Percentiles rank a stretch among this genome's conserved stretches.
Evolutionary conservation across 23 tunicate genomes (phyloP).

Genomic region (Pegea sp.): DNA sequence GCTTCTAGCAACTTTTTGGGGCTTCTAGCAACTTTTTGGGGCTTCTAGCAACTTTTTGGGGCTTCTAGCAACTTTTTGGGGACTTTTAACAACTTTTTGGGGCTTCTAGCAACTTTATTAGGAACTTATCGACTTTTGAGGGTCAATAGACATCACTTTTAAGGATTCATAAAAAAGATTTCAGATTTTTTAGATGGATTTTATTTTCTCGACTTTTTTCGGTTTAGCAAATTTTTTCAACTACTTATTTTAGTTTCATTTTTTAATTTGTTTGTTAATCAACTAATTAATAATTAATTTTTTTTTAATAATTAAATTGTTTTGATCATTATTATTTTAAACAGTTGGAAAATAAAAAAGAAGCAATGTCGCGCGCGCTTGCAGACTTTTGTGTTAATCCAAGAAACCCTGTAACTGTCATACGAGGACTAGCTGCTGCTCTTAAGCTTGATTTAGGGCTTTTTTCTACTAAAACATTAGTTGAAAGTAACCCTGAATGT

Average conservation of each 20-base stretch:
- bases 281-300: background rate
- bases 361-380: conserved; percentile 80
- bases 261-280: background rate
- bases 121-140: no score
- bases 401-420: conserved; percentile 85
- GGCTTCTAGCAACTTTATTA: no score
- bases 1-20: no score
- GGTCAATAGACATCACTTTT: no score
- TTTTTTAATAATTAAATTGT: background rate
- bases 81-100: no score
- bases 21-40: no score
- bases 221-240: background rate
- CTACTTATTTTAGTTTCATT: background rate
- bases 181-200: no score
- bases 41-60: no score
- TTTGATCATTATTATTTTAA: background rate
- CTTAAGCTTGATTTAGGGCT: conserved; percentile 73
- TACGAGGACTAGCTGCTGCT: conserved; percentile 78
- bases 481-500: conserved; percentile 75
- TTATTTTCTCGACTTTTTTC: no score
- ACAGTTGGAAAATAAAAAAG: conserved; percentile 70
- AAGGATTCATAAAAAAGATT: no score
- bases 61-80: no score
- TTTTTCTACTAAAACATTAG: conserved; percentile 77
- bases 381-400: conserved; percentile 89